phyloP scores from a whole-genome alignment of 2,113 vertebrate genomes.

The Aegithalos caudatus region DNA sequence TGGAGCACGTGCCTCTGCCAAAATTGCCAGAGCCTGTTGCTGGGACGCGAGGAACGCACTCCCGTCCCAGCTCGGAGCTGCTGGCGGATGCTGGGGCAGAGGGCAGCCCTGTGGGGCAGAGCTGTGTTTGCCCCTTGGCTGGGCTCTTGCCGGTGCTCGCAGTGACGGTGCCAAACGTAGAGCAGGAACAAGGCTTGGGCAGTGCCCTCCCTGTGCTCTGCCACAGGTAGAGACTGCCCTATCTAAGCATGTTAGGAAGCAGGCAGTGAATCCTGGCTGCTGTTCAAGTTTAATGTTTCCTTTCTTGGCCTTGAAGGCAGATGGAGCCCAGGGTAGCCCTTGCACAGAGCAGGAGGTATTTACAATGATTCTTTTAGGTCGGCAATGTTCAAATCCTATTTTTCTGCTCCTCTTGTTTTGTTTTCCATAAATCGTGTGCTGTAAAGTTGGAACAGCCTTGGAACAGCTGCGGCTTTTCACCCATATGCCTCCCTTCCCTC shows the following conservation, averaged over 20 bases:
- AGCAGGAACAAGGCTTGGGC: background rate
- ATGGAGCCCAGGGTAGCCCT: constrained; percentile 41
- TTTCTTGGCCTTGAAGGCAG: constrained; percentile 55
- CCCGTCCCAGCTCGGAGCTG: rapidly evolving
- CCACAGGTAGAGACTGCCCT: background rate
- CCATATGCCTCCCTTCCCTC: background rate
- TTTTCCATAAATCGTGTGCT: background rate
- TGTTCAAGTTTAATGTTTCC: constrained; percentile 37
- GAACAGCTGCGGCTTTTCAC: constrained; percentile 34
- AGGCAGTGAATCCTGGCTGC: background rate
- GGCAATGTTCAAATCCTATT: background rate
- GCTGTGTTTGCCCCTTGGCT: background rate
- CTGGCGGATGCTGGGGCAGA: background rate
- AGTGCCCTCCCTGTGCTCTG: background rate
- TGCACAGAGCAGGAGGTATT: constrained; percentile 6
- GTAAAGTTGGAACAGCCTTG: constrained; percentile 10
- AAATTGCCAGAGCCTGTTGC: background rate
- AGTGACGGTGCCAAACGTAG: background rate
- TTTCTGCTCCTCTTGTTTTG: constrained; percentile 30
- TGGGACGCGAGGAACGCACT: rapidly evolving
- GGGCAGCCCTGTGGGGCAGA: background rate
- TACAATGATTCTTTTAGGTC: background rate
- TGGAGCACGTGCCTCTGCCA: background rate
- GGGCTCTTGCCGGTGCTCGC: rapidly evolving
- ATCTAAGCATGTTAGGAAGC: background rate